phyloP scores from a whole-genome alignment of 1,140 invertebrate genomes.

The Cataglyphis hispanica region DNA sequence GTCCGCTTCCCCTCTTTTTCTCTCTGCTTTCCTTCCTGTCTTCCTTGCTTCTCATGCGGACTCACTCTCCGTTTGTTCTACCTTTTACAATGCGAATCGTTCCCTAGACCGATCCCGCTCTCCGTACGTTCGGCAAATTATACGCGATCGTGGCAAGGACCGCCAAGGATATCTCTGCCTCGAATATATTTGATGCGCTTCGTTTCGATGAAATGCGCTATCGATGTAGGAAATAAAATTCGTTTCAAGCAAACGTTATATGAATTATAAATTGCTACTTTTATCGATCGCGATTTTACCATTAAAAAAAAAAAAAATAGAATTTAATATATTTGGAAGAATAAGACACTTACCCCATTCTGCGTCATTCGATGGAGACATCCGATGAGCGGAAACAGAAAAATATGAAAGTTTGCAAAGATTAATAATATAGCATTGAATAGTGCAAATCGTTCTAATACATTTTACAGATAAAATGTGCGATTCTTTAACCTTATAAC shows the following conservation, averaged over 20 bases:
- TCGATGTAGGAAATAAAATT: conserved; percentile 4
- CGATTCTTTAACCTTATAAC: not conserved
- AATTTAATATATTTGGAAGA: not conserved
- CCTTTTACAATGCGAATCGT: conserved; percentile 65
- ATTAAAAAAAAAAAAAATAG: not conserved
- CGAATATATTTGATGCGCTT: conserved; percentile 17
- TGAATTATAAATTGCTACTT: not conserved
- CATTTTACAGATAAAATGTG: not conserved
- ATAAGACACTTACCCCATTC: conserved; percentile 85
- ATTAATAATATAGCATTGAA: not conserved
- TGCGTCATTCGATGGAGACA: conserved; percentile 49
- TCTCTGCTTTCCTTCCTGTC: conserved; percentile 74
- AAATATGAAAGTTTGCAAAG: not conserved
- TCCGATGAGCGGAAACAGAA: conserved; percentile 33
- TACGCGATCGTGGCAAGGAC: conserved; percentile 69
- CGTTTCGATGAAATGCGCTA: not conserved
- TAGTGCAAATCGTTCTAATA: not conserved
- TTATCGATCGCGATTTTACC: not conserved
- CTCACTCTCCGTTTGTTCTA: conserved; percentile 51
- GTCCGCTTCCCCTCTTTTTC: conserved; percentile 68
- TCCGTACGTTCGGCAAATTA: conserved; percentile 65
- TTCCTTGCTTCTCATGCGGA: conserved; percentile 43
- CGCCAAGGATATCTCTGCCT: conserved; percentile 36
- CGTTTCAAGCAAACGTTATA: not conserved
- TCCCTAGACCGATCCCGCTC: conserved; percentile 53